phyloP scores from a whole-genome alignment of 2,113 vertebrate species.

The Ceyx melanurus region DNA sequence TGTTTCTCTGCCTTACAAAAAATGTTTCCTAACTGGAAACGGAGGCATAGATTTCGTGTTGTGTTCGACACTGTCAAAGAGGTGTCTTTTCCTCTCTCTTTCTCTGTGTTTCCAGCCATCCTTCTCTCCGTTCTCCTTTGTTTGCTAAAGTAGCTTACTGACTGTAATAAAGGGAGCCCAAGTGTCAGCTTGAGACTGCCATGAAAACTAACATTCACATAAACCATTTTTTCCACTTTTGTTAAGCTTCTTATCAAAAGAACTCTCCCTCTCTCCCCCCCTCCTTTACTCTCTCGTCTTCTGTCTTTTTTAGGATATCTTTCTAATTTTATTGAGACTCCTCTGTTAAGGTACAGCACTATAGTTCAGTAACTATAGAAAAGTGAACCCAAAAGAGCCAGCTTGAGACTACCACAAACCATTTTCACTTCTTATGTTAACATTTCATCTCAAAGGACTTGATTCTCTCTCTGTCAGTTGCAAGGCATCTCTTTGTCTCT shows the following conservation, averaged over 20 bases:
- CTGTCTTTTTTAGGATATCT: conserved; percentile 77
- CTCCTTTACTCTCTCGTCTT: conserved; percentile 60
- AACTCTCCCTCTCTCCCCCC: conserved; percentile 8
- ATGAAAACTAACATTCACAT: conserved; percentile 77
- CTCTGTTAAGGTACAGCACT: conserved; percentile 76
- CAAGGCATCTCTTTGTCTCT: conserved; percentile 82
- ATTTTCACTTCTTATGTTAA: conserved; percentile 82
- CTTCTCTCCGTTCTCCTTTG: conserved; percentile 64
- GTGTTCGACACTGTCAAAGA: conserved; percentile 59
- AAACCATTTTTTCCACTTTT: conserved; percentile 79
- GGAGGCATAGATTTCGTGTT: conserved; percentile 34
- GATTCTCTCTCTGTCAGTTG: conserved; percentile 78
- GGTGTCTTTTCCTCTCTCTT: conserved; percentile 23
- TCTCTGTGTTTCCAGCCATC: conserved; percentile 58
- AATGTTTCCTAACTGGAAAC: conserved; percentile 2
- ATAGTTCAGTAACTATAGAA: conserved; percentile 80
- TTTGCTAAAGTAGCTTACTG: conserved; percentile 77
- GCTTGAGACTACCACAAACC: conserved; percentile 79
- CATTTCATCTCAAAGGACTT: conserved; percentile 84
- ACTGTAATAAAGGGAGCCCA: conserved; percentile 73
- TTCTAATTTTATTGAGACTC: conserved; percentile 84
- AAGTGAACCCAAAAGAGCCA: conserved; percentile 82
- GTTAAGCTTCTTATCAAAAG: conserved; percentile 79
- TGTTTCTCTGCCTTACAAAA: conserved; percentile 18
- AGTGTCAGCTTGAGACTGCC: conserved; percentile 72